A percentile compares a stretch with the other conserved stretches of the same genome.
phyloP scores from a whole-genome alignment of 1,140 invertebrate species.

The Myzus persicae region DNA sequence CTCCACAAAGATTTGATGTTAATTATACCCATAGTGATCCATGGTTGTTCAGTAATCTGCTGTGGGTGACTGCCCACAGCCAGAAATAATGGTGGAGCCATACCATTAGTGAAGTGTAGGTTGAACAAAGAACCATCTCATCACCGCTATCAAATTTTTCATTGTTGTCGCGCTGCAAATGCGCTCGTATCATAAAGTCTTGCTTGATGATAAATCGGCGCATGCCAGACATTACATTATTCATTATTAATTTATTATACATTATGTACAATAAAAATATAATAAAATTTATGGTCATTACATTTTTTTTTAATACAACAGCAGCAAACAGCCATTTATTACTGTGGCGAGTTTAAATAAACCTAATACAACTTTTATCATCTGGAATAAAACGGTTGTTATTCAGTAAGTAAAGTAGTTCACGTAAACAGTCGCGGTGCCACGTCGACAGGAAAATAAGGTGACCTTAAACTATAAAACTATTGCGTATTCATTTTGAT shows the following conservation, averaged over 20 bases:
- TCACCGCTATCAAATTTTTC: not conserved
- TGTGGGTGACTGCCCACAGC: not conserved
- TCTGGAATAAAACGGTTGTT: too few species aligned
- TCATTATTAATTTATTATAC: not conserved
- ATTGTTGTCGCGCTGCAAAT: not conserved
- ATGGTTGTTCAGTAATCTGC: not conserved
- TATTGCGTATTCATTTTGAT: too few species aligned
- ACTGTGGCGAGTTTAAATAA: too few species aligned
- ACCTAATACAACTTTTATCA: too few species aligned
- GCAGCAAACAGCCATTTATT: not conserved
- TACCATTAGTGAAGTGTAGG: not conserved
- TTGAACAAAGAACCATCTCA: not conserved
- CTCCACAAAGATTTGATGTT: accelerated
- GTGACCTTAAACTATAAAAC: too few species aligned
- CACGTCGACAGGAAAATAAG: too few species aligned
- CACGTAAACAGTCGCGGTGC: too few species aligned
- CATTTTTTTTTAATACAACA: not conserved
- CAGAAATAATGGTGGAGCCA: not conserved
- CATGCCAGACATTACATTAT: not conserved
- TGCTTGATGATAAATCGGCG: not conserved
- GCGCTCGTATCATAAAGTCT: not conserved
- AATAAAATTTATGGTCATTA: not conserved
- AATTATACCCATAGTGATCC: not conserved
- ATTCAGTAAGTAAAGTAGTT: too few species aligned
- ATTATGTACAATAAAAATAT: not conserved